These are phyloP conservation scores for Conus betulinus DNA, from an alignment of 1,140 invertebrate species.

Conservation along the genomic window DNA sequence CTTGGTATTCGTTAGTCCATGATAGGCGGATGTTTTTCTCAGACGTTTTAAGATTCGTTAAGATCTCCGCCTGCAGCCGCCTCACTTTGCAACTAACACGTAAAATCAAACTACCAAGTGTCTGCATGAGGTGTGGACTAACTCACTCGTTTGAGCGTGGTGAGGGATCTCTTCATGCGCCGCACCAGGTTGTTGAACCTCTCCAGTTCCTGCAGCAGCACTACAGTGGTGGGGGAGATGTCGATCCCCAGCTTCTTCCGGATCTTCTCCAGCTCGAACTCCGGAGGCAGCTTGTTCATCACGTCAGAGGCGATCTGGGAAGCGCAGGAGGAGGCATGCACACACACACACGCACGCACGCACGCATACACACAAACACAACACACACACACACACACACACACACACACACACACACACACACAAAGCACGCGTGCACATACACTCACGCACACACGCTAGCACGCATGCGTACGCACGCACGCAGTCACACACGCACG, in stretches of 20 bases:
- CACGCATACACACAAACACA: neutral
- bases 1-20: no score
- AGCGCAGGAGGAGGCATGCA: neutral
- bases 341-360: neutral
- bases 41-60: no score
- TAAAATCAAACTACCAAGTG: no score
- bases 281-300: slow-evolving; percentile 81
- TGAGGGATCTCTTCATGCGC: slow-evolving; percentile 82
- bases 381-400: neutral
- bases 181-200: slow-evolving; percentile 86
- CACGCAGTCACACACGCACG: neutral
- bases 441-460: neutral
- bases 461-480: neutral
- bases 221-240: slow-evolving; percentile 87
- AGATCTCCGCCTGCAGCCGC: no score
- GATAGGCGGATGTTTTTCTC: no score
- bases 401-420: neutral
- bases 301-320: slow-evolving; percentile 81
- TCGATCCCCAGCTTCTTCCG: slow-evolving; percentile 83
- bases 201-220: slow-evolving; percentile 91
- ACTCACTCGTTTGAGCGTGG: slow-evolving; percentile 82
- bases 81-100: no score
- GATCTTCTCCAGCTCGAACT: slow-evolving; percentile 86
- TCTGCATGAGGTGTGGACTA: no score
- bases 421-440: neutral